Evolutionary conservation across 2,888 invertebrate species (phyloP), one percentile per base, ranked within the genome.

Genomic region (Sacculina carcini): DNA sequence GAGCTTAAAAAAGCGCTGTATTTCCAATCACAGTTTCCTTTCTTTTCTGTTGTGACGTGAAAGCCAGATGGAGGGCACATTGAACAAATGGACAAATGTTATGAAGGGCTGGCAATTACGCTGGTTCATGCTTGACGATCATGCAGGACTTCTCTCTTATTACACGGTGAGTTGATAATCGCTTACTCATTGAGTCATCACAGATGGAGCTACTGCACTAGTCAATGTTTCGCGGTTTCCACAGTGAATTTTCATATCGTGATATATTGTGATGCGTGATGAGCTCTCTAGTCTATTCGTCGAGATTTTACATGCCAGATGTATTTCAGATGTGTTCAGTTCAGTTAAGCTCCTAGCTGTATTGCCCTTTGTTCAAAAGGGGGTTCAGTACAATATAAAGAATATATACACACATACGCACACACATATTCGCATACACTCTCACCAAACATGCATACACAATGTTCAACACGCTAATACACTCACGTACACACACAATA

Each of bases 91-190:
- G 63, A 94, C 92, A 23, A 94, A 94, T 68, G 89, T 92, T 3
- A 79, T 92, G 71, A 92, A 92, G 67, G 92, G 92, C 48, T 92
- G 89, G 89, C 92, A 89, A 66, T 84, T 81, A 62, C 77, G 96
- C 59, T 98, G 94, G 89, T 98, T 98, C 70, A 94, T 96, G 61
- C 70, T 98, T 61, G 94, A 96, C 69, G 90, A 92, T 67, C 87
- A 84, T 68, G 84, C 87, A 60, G 94, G 92, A 50, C 73, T 94
- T 55, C 73, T 98, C 54, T 87, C 92, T 7, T 98, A 98, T 69
- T 98, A 92, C 65, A 98, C 96, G 67, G 57, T 57, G n/a, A 50
- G 55, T 42, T 12, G 36, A 4, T n/a, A 34, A 34, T n/a, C n/a
- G 34, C 34, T 34, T 34, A 10, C 10, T n/a, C 10, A 12, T 10